phyloP scores from a whole-genome alignment of 1,140 invertebrate genomes.

The Drosophila persimilis region DNA sequence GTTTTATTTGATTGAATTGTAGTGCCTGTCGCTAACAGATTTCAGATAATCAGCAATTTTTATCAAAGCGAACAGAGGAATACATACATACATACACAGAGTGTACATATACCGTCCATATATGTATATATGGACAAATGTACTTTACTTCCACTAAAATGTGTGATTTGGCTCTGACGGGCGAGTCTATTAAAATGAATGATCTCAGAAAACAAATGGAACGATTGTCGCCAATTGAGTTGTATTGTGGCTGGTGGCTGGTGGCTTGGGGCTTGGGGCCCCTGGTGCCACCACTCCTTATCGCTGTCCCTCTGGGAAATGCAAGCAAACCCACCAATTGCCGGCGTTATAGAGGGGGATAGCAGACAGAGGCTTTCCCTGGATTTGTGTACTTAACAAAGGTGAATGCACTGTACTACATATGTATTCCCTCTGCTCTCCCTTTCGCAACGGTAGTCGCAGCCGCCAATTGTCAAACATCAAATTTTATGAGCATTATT shows the following conservation, averaged over 20 bases:
- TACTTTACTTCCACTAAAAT: too few species aligned
- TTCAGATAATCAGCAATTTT: slow-evolving; percentile 54
- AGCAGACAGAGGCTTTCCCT: slow-evolving; percentile 7
- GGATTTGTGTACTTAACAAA: slow-evolving; percentile 21
- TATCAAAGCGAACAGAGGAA: slow-evolving; percentile 9
- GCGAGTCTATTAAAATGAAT: slow-evolving; percentile 53
- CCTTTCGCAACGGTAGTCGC: slow-evolving; percentile 28
- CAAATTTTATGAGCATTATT: slow-evolving; percentile 29
- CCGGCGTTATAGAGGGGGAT: not conserved
- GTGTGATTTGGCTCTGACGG: slow-evolving; percentile 35
- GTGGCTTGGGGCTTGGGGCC: too few species aligned
- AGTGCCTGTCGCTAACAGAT: slow-evolving; percentile 56
- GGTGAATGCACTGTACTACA: slow-evolving; percentile 54
- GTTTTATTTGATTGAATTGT: slow-evolving; percentile 69
- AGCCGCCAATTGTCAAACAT: slow-evolving; percentile 21
- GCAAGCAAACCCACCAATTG: slow-evolving; percentile 32
- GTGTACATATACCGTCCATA: not conserved
- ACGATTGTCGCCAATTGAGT: slow-evolving; percentile 60
- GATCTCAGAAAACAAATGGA: slow-evolving; percentile 60
- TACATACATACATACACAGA: not conserved
- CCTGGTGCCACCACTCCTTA: slow-evolving; percentile 21
- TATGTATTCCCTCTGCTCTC: not conserved
- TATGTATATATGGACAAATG: not conserved
- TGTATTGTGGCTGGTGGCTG: slow-evolving; percentile 9
- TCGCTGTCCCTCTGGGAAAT: slow-evolving; percentile 25